These are phyloP conservation scores for Mirza zaza DNA, from an alignment of 2,113 vertebrate genomes.

Conservation along the genomic window DNA sequence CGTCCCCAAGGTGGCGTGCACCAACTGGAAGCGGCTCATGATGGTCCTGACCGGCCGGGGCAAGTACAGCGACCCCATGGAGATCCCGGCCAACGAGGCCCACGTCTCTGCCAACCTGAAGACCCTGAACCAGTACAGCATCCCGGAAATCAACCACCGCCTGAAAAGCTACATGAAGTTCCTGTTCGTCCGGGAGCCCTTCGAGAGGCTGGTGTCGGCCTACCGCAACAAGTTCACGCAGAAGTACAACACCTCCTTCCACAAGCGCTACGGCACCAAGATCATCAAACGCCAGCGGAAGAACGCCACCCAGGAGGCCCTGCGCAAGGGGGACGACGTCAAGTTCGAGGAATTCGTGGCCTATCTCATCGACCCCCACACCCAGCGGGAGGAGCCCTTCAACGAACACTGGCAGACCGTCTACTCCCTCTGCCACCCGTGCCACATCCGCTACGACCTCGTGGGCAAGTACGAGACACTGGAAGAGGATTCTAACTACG, in stretches of 20 bases:
- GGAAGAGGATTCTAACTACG: conserved; percentile 94
- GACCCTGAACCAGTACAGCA: conserved; percentile 97
- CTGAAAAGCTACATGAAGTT: conserved; percentile 99
- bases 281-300: conserved; percentile 95
- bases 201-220: conserved; percentile 96
- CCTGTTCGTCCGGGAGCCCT: conserved; percentile 97
- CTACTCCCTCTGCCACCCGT: conserved; percentile 96
- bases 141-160: conserved; percentile 97
- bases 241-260: conserved; percentile 98
- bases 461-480: conserved; percentile 98
- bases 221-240: conserved; percentile 99
- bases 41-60: conserved; percentile 97
- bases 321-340: conserved; percentile 91
- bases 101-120: conserved; percentile 96
- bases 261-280: conserved; percentile 97
- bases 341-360: conserved; percentile 95
- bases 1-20: conserved; percentile 98
- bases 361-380: conserved; percentile 94
- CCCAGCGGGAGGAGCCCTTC: conserved; percentile 94
- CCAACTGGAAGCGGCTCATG: conserved; percentile 99
- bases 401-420: conserved; percentile 99
- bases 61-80: conserved; percentile 97
- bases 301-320: conserved; percentile 94
- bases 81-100: conserved; percentile 96
- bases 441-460: conserved; percentile 97